Conservation (phyloP, 2,113 vertebrate genomes). For the rat (Rattus norvegicus) region DNA sequence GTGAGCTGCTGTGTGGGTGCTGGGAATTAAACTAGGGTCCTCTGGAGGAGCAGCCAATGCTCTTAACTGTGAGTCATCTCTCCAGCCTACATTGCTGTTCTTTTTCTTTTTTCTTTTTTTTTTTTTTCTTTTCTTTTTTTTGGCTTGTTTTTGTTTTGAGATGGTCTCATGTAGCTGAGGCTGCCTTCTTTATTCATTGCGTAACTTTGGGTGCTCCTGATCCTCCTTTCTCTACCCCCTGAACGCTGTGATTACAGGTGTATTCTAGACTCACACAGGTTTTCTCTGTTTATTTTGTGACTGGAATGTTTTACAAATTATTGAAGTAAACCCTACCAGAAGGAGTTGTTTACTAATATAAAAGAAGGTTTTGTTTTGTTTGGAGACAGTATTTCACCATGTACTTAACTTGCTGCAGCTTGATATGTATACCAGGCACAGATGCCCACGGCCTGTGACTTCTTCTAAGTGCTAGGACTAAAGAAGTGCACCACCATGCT, state of each 20-base stretch:
- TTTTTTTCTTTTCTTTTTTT: neutral
- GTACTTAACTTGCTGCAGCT: neutral
- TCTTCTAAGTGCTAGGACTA: neutral
- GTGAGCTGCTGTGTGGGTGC: too few species aligned
- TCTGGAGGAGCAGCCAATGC: too few species aligned
- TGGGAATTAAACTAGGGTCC: too few species aligned
- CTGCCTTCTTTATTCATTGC: neutral
- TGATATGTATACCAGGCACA: neutral
- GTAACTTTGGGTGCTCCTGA: neutral
- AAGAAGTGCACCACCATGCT: neutral
- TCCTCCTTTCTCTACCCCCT: neutral
- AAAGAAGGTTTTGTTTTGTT: neutral
- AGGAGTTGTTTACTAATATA: slow-evolving; percentile 7
- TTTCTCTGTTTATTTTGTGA: slow-evolving; percentile 63
- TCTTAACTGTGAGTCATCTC: too few species aligned
- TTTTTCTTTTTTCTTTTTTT: neutral
- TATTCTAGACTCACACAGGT: neutral
- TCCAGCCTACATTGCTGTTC: neutral
- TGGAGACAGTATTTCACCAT: neutral
- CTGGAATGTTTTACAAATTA: slow-evolving; percentile 50
- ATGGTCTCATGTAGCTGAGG: neutral
- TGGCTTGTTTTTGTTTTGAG: neutral
- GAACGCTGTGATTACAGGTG: too few species aligned
- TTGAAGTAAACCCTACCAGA: slow-evolving; percentile 49
- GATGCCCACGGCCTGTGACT: neutral